Percentiles rank a stretch among this genome's conserved stretches.
Conservation (phyloP, 2,797 vertebrate genomes). For the Muscicapa striata region DNA sequence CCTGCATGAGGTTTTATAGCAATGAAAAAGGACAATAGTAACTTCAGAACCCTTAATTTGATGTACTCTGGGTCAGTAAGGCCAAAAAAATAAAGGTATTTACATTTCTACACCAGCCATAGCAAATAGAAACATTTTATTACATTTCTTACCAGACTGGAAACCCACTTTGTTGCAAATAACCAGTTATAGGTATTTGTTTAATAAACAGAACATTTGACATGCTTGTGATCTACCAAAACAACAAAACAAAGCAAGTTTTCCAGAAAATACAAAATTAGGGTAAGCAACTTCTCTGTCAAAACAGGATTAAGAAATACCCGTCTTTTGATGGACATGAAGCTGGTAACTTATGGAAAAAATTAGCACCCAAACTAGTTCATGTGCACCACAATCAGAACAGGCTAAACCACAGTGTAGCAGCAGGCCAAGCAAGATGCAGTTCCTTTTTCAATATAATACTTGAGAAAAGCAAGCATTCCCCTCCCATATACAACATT, state of each 20-base stretch:
- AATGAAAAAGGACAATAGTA: neutral
- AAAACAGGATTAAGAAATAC: neutral
- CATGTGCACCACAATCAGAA: neutral
- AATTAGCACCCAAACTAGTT: neutral
- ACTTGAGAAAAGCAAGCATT: neutral
- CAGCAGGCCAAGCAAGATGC: neutral
- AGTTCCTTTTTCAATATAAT: neutral
- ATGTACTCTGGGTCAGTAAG: neutral
- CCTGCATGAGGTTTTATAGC: neutral
- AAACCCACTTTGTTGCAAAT: neutral
- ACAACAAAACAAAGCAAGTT: neutral
- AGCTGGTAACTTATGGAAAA: neutral
- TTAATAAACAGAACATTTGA: neutral
- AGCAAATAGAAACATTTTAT: neutral
- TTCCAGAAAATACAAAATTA: neutral
- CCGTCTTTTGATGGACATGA: fast-evolving
- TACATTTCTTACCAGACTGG: neutral
- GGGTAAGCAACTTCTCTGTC: neutral
- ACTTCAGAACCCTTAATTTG: neutral
- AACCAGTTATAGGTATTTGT: neutral
- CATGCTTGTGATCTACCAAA: neutral
- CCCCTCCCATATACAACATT: neutral
- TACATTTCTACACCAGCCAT: neutral
- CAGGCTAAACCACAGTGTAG: neutral
- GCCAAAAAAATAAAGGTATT: neutral